Percentiles rank a stretch among this genome's conserved stretches.
phyloP scores from a whole-genome alignment of 2,113 vertebrate genomes.

The Heptranchias perlo region DNA sequence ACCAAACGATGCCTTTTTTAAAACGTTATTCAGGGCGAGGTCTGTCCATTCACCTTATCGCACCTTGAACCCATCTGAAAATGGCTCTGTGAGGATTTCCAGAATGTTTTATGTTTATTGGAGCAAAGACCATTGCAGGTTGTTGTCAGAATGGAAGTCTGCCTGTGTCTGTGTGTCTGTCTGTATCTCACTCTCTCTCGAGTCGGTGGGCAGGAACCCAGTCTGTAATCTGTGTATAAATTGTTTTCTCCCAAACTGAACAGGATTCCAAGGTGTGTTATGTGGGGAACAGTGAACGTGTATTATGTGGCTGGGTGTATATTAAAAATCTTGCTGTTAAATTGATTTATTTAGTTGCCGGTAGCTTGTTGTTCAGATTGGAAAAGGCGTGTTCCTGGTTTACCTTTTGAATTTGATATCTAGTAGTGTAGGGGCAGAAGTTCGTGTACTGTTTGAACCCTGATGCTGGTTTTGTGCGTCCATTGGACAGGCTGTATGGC shows the following conservation, averaged over 20 bases:
- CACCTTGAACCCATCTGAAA: background rate
- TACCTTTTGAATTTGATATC: background rate
- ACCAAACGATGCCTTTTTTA: background rate
- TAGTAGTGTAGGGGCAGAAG: background rate
- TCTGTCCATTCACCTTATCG: background rate
- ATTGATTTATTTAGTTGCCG: background rate
- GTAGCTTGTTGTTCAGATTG: background rate
- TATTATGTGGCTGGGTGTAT: background rate
- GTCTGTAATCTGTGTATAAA: background rate
- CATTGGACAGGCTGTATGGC: background rate
- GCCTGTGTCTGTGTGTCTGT: background rate
- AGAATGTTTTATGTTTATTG: conserved; percentile 15
- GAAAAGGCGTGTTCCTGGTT: background rate
- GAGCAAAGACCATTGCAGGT: background rate
- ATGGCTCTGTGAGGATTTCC: background rate
- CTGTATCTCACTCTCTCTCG: background rate
- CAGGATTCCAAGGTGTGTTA: background rate
- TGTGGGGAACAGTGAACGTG: background rate
- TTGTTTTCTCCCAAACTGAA: conserved; percentile 4
- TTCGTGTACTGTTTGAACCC: background rate
- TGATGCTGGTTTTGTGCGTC: background rate
- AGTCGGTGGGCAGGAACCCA: background rate
- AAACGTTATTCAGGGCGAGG: background rate
- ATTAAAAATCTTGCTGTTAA: background rate
- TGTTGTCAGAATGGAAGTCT: background rate